Conservation (phyloP, 1,140 invertebrate genomes). For the Bicyclus anynana region DNA sequence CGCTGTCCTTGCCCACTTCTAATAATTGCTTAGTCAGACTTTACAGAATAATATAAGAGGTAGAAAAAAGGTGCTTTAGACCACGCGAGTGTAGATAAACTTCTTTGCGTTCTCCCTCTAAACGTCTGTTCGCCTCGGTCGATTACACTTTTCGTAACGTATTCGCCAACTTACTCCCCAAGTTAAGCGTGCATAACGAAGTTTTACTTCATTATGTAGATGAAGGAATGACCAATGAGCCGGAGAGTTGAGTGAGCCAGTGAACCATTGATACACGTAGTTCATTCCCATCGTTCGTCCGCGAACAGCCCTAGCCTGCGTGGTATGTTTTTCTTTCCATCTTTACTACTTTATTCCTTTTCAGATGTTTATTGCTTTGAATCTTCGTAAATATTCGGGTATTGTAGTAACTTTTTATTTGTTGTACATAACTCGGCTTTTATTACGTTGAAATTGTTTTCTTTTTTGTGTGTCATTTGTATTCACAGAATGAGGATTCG, state of each 20-base stretch:
- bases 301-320: neutral
- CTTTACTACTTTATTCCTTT: neutral
- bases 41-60: no score
- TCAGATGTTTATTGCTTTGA: neutral
- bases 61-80: no score
- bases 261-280: neutral
- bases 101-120: no score
- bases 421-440: neutral
- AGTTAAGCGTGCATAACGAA: no score
- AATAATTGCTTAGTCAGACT: no score
- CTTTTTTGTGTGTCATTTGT: neutral
- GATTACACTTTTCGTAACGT: no score
- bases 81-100: no score
- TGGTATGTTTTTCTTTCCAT: neutral
- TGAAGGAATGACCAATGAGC: no score
- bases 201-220: no score
- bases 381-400: neutral
- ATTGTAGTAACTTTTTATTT: neutral
- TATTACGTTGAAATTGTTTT: neutral
- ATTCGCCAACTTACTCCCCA: no score
- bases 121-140: no score
- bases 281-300: neutral
- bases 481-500: neutral
- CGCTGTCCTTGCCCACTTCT: no score
- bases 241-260: neutral